Conservation (phyloP, 2,888 invertebrate species). For the Platerodrilus igneus region DNA sequence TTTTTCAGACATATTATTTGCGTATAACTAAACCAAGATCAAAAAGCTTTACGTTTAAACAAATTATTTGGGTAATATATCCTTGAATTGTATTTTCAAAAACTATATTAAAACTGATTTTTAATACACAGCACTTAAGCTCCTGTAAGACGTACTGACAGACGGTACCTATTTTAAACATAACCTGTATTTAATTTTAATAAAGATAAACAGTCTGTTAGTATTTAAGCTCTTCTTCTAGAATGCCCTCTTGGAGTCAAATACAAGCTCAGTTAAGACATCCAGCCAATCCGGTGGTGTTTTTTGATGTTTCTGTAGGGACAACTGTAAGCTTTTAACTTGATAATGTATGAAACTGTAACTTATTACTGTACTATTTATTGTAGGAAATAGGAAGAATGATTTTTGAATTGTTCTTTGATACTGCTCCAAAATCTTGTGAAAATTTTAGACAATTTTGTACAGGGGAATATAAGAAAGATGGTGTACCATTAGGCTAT, state of each 20-base stretch:
- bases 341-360: background rate
- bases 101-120: no score
- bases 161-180: no score
- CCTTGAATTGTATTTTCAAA: no score
- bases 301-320: slow-evolving; percentile 95
- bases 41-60: no score
- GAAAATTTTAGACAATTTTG: slow-evolving; percentile 99
- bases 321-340: slow-evolving; percentile 64
- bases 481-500: slow-evolving; percentile 94
- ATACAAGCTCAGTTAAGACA: slow-evolving; percentile 84
- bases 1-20: no score
- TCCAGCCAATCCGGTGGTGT: slow-evolving; percentile 96
- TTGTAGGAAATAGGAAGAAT: slow-evolving; percentile 88
- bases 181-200: background rate
- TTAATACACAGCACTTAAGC: no score
- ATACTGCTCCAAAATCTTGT: slow-evolving; percentile 93
- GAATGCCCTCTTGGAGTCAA: slow-evolving; percentile 93
- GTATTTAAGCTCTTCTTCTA: no score
- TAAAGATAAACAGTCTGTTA: background rate
- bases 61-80: no score
- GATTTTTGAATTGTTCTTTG: slow-evolving; percentile 96
- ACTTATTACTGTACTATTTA: slow-evolving; percentile 6
- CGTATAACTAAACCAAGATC: no score
- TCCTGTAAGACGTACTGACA: no score
- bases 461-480: slow-evolving; percentile 93